These are phyloP conservation scores for Todus mexicanus DNA, from an alignment of 2,797 vertebrate genomes.

Conservation along the genomic window DNA sequence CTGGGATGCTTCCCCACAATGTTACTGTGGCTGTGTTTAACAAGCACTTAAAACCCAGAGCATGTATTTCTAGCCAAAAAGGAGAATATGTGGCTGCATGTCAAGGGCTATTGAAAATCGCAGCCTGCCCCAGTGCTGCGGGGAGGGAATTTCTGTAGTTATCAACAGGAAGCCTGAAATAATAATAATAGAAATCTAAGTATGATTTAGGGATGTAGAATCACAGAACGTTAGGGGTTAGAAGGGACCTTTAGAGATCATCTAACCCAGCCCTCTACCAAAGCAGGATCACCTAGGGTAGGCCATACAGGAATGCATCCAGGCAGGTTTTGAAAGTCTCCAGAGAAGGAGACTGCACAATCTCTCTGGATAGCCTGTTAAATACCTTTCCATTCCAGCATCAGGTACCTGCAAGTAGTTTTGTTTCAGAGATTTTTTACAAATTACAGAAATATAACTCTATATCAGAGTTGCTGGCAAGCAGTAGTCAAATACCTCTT, in stretches of 20 bases:
- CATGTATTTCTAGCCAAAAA: neutral
- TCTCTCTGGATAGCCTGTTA: no score
- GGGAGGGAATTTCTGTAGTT: neutral
- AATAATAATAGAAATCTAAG: neutral
- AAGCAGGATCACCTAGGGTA: no score
- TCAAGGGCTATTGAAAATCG: constrained; percentile 3
- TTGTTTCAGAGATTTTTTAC: neutral
- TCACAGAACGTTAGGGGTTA: no score
- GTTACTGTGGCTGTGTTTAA: neutral
- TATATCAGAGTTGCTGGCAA: neutral
- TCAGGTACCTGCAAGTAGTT: neutral
- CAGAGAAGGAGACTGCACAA: no score
- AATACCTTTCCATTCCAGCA: neutral
- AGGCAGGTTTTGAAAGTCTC: no score
- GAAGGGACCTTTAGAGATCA: no score
- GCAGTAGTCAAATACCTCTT: neutral
- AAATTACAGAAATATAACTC: neutral
- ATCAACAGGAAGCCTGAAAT: constrained; percentile 16
- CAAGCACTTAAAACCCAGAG: neutral
- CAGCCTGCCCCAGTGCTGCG: neutral
- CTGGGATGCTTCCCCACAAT: neutral
- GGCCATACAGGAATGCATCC: no score
- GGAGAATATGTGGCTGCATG: neutral
- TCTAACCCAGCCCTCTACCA: no score
- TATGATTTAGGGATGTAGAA: neutral